Percentiles rank a stretch among this genome's conserved stretches.
Evolutionary conservation across 2,888 invertebrate species (phyloP).

Genomic region (Ophonus ardosiacus): DNA sequence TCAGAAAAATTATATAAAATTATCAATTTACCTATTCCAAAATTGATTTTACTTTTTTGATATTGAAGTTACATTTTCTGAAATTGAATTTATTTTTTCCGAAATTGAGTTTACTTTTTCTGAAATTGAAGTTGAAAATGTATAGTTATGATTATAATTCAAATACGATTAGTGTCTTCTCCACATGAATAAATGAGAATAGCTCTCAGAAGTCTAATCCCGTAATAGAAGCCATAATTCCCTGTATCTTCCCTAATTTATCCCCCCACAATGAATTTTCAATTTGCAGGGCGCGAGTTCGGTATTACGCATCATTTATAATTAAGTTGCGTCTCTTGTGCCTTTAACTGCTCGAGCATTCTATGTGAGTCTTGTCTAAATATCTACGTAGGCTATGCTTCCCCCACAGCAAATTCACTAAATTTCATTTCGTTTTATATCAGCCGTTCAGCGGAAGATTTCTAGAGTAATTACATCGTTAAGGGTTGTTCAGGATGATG

Average conservation of each 20-base stretch:
- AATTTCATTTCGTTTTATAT: background rate
- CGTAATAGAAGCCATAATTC: background rate
- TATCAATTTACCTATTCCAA: no score
- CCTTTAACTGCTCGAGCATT: background rate
- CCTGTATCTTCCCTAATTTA: background rate
- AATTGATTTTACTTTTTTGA: no score
- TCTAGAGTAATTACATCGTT: no score
- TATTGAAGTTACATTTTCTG: no score
- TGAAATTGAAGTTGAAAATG: no score
- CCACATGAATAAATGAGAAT: background rate
- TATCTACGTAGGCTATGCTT: background rate
- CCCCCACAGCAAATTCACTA: background rate
- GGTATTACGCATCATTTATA: conserved; percentile 8
- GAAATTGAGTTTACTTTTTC: no score
- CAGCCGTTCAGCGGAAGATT: no score
- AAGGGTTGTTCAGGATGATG: no score
- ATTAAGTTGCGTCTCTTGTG: conserved; percentile 8
- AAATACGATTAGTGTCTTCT: background rate
- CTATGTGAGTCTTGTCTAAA: background rate
- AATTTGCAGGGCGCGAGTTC: background rate
- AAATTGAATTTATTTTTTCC: no score
- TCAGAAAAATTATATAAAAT: no score
- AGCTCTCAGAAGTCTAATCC: background rate
- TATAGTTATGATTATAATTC: no score
- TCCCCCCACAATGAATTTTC: conserved; percentile 21